These are phyloP conservation scores for Bos taurus DNA, from an alignment of 2,113 vertebrate genomes.

Conservation along the genomic window ARS-UCD2.0 NC_037345.1:37280001-37280500, in stretches of 20 bases:
- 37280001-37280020: not conserved
- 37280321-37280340: not conserved
- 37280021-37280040: not conserved
- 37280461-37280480: not conserved
- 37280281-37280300: not conserved
- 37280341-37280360: not conserved
- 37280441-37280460: not conserved
- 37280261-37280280: not conserved
- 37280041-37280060: not conserved
- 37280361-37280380: not conserved
- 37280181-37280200: not conserved
- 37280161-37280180: not conserved
- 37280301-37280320: not conserved
- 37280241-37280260: not conserved
- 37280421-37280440: not conserved
- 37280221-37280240: not conserved
- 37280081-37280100: not conserved
- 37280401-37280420: not conserved
- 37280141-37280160: not conserved
- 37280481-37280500: not conserved
- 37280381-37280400: not conserved
- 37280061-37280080: not conserved
- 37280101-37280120: not conserved
- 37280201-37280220: not conserved
- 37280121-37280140: not conserved